phyloP scores from a whole-genome alignment of 2,113 vertebrate species.

The Perca flavescens region DNA sequence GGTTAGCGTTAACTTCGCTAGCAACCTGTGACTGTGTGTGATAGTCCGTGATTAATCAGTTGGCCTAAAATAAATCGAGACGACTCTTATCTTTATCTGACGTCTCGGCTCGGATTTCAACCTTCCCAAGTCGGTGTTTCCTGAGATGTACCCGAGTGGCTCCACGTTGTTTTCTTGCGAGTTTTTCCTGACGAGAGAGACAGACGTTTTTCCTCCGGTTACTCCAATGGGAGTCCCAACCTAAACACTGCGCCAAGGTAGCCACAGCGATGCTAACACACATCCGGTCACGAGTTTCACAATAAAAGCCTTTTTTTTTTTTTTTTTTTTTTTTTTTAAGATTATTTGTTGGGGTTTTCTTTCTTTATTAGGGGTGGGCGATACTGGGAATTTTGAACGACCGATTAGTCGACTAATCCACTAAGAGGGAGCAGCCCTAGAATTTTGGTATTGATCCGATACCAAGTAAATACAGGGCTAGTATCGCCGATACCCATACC shows the following conservation, averaged over 20 bases:
- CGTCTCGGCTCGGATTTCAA: neutral
- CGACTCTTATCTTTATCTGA: neutral
- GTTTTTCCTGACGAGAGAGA: slow-evolving; percentile 12
- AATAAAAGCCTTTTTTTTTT: slow-evolving; percentile 39
- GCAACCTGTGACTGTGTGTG: slow-evolving; percentile 64
- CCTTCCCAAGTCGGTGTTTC: neutral
- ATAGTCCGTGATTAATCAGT: slow-evolving; percentile 12
- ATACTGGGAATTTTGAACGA: no score
- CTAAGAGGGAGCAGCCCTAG: no score
- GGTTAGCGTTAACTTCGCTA: slow-evolving; percentile 58
- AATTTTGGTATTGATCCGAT: no score
- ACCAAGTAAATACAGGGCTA: no score
- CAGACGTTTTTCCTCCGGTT: slow-evolving; percentile 8
- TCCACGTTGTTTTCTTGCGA: slow-evolving; percentile 18
- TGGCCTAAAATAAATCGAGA: neutral
- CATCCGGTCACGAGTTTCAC: slow-evolving; percentile 26
- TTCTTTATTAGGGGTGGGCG: no score
- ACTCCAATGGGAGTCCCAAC: slow-evolving; percentile 41
- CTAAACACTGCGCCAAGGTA: neutral
- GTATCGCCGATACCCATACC: no score
- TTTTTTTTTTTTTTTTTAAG: no score
- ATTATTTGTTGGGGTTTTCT: no score
- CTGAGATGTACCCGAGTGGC: neutral
- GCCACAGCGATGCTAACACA: accelerated
- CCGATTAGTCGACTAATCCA: no score